phyloP scores from a whole-genome alignment of 2,797 vertebrate genomes.

The Characodon lateralis region DNA sequence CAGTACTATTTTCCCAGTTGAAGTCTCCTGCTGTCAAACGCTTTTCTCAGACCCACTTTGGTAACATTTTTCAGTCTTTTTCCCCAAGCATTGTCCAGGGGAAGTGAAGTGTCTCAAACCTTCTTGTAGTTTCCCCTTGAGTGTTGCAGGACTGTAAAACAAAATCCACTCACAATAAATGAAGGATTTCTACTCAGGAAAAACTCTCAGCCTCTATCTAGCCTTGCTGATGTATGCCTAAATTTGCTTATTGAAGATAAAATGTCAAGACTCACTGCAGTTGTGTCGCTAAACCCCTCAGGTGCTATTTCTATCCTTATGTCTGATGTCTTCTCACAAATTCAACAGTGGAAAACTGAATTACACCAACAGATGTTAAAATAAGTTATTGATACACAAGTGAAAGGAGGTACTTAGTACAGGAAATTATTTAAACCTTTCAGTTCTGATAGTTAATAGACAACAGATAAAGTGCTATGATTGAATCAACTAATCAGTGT shows the following conservation, averaged over 20 bases:
- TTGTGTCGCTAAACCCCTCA: conserved; percentile 34
- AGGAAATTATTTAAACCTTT: conserved; percentile 10
- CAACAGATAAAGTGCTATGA: background rate
- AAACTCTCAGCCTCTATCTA: conserved; percentile 13
- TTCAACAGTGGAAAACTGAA: conserved; percentile 21
- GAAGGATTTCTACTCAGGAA: conserved; percentile 3
- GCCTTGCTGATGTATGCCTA: conserved; percentile 17
- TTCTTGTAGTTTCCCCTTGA: conserved; percentile 1
- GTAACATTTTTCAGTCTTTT: conserved; percentile 27
- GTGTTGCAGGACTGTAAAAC: conserved; percentile 18
- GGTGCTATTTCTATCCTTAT: conserved; percentile 28
- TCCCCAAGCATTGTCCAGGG: conserved; percentile 32
- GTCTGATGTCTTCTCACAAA: conserved; percentile 46
- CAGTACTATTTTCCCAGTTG: conserved; percentile 32
- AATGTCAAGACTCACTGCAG: conserved; percentile 48
- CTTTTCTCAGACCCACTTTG: conserved; percentile 45
- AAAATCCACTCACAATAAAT: conserved; percentile 9
- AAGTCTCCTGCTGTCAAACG: conserved; percentile 38
- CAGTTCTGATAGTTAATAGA: background rate
- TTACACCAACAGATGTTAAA: conserved; percentile 25
- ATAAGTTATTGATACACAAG: conserved; percentile 24
- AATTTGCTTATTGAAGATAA: conserved; percentile 43
- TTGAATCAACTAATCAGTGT: too few relatives aligned
- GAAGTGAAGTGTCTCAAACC: conserved; percentile 21
- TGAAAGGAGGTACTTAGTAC: conserved; percentile 14